Base-by-base conservation (phyloP, 2,113 vertebrate genomes). In the Stomatorhinus ivindoensis region DNA sequence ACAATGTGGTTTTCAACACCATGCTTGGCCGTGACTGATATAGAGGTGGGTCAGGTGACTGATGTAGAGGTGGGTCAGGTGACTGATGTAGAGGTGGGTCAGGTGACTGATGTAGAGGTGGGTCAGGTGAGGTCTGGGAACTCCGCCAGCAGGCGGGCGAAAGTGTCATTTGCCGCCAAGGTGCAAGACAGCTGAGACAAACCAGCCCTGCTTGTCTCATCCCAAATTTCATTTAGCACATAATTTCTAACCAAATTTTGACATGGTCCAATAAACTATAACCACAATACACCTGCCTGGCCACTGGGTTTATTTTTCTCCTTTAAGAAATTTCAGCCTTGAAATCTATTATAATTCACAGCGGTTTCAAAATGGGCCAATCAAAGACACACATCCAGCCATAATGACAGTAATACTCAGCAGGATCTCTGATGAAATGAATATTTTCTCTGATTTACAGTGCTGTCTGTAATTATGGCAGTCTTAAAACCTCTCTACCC, bases 401-500 rank as follows among this genome's bases (percentile, higher is more conserved):
- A 69, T n/a, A 88, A 88, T 65, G 87, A 69, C 44, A 73, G n/a
- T 27, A 88, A 65, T 69, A 69, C 61, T 69, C 19, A 46, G 3
- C 24, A 55, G 50, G 1, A 65, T 61, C 35, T 88, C n/a, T 48
- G 42, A 88, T 76, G 24, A 76, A 19, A 73, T 27, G 10, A 73
- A 47, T 76, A 73, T 88, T 88, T 76, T 69, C 55, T 88, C 42
- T 1, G 44, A 17, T 73, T 88, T 73, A 31, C 87, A 48, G 24
- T 19, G 4, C 9, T 76, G 87, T 24, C n/a, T 48, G n/a, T 88
- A 69, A 88, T 88, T 73, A 88, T n/a, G 44, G 42, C 10, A 31
- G 90, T 92, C 11, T 92, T 88, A 58, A 24, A 46, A 90, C 88
- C 42, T 42, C 21, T 88, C 76, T 90, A 87, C 89, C 11, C 86